Evolutionary conservation across 2,888 invertebrate genomes (phyloP), one percentile per base, ranked within the genome.

Genomic region (Steinernema carpocapsae): DNA sequence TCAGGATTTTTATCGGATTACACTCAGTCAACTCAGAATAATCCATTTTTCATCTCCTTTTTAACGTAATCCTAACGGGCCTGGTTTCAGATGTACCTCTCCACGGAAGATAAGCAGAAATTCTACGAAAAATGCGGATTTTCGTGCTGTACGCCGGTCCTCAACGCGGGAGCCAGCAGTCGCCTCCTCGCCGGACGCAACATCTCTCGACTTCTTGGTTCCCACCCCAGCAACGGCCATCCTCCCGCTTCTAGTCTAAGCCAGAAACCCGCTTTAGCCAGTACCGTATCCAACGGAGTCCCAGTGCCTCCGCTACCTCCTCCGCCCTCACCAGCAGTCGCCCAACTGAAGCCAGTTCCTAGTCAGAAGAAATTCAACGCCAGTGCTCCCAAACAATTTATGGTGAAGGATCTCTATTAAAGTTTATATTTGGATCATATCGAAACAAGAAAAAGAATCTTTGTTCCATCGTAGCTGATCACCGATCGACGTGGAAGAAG

Each of bases 121-220:
- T 72, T 72, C 37, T 72, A 72, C 56, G 42, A 52, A 17, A n/a
- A 26, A 4, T 72, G 72, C 22, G 72, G 72, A 43, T 72, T 46
- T 37, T 26, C 72, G 12, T 56, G 46, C 19, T 72, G 72, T 51
- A 22, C 46, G 1, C 72, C 72, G n/a, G 72, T 72, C 51, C 56
- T 72, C 19, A 56, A 72, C 42, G 51, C 48, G 26, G 72, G 72
- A 12, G 72, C 72, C 22, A 52, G 6, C 72, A 24, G 42, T 3
- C 4, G 29, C 22, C 51, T 72, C 7, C 26, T 72, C 24, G 22
- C 72, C 14, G 48, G 48, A 10, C 72, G 48, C 22, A 51, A 46
- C 29, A 10, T 71, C 24, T 52, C 52, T 48, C 48, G 48, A 10
- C 52, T 52, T 22, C 52, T 52, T 12, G 52, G 12, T 22, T 37